phyloP scores from a whole-genome alignment of 92 coral and sea anemone species.

The Metridium senile region DNA sequence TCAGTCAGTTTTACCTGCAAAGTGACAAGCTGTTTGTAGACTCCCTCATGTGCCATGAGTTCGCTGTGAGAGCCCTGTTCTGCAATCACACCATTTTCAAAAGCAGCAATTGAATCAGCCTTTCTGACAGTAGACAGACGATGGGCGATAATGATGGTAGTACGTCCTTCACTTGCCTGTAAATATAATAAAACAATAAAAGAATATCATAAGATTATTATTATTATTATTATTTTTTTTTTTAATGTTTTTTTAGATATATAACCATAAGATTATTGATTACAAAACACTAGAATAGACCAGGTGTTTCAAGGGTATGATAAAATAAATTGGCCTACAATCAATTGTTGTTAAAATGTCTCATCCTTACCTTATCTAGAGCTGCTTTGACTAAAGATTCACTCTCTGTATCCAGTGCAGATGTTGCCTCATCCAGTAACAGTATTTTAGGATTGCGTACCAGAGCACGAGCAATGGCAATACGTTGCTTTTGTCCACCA shows the following conservation, averaged over 20 bases:
- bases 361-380: slow-evolving; percentile 78
- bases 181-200: not conserved
- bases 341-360: no score
- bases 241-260: no score
- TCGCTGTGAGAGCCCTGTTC: slow-evolving; percentile 87
- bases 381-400: slow-evolving; percentile 89
- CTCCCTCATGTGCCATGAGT: slow-evolving; percentile 84
- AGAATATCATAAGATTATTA: not conserved
- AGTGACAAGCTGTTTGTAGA: slow-evolving; percentile 80
- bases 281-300: no score
- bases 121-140: slow-evolving; percentile 89
- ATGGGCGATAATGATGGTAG: slow-evolving; percentile 93
- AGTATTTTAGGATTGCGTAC: slow-evolving; percentile 85
- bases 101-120: slow-evolving; percentile 88
- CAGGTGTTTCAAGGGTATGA: no score
- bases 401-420: slow-evolving; percentile 92
- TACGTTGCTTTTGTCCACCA: slow-evolving; percentile 98
- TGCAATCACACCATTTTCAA: slow-evolving; percentile 82
- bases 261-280: no score
- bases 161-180: slow-evolving; percentile 95
- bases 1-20: slow-evolving; percentile 76
- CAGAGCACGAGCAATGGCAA: slow-evolving; percentile 94
- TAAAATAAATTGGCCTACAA: no score
- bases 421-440: slow-evolving; percentile 89
- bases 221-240: no score